Evolutionary conservation across 2,113 vertebrate genomes (phyloP), one percentile per base, ranked within the genome.

Genomic region (Albula goreensis): DNA sequence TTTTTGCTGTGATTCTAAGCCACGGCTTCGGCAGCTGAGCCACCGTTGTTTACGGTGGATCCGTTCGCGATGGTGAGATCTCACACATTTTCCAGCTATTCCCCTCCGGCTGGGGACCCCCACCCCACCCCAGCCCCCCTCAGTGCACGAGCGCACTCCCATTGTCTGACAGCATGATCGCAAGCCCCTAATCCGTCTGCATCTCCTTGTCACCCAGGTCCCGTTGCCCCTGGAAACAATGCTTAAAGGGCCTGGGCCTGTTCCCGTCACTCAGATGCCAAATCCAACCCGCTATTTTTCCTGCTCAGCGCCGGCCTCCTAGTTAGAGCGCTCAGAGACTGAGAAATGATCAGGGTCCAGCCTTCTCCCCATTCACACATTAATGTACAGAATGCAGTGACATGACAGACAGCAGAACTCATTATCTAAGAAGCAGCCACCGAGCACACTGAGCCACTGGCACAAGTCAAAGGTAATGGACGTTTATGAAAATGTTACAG

Each of bases 121-220:
- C 4, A 56, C 12, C 53, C 12, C 8, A 7, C 53, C 57, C 57
- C 57, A 11, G 5, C 80, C 80, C 49, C 17, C 19, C 9, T 3
- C 50, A 19, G 12, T 81, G 49, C 13, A 51, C 41, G 49, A 10
- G 12, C 49, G 19, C 17, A 48, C 49, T 81, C 50, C 50, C 25
- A 25, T 79, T 56, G 49, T 19, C 15, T 49, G 19, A 66, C 63
- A 74, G 50, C 25, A 13, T 49, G 50, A 74, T 52, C 81, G 85
- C 74, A 82, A 82, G 81, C 50, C 79, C 77, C n/a, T 81, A 81
- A 86, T 80, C 66, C 51, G 19, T 77, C 81, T 77, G 70, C 80
- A 82, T 82, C 80, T 80, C 77, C 78, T 56, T 51, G 57, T 82
- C 50, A 53, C 74, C 80, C 63, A 13, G 63, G 66, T 56, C 83